A percentile compares a stretch with the other conserved stretches of the same genome.
Conservation (phyloP, 2,113 vertebrate genomes). For the Perca fluviatilis region DNA sequence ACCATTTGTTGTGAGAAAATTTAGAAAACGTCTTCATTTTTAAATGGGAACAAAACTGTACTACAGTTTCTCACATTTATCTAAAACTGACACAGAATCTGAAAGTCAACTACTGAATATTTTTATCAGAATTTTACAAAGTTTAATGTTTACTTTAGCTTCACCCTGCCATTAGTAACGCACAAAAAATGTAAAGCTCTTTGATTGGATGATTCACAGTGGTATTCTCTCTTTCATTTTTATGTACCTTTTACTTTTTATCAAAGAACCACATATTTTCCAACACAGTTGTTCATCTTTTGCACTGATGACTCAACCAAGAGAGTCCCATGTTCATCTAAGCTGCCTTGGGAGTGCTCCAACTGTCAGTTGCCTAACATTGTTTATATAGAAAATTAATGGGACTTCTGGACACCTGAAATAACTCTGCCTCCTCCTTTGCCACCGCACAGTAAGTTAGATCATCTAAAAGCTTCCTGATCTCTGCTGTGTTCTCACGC, state of each 20-base stretch:
- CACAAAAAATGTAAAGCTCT: not conserved
- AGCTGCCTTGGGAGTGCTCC: not conserved
- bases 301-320: not conserved
- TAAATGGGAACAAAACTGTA: not conserved
- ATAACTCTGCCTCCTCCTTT: conserved; percentile 8
- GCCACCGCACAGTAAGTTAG: conserved; percentile 23
- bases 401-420: conserved; percentile 5
- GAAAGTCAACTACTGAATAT: not conserved
- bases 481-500: conserved; percentile 42
- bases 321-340: not conserved
- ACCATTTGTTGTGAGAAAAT: not conserved
- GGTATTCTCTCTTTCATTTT: not conserved
- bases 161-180: not conserved
- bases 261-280: not conserved
- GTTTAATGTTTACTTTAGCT: not conserved
- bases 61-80: not conserved
- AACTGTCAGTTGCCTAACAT: not conserved
- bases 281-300: not conserved
- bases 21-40: not conserved
- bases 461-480: conserved; percentile 43
- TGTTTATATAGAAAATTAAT: conserved; percentile 2
- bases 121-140: not conserved
- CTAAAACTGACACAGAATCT: not conserved
- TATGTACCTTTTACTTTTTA: not conserved
- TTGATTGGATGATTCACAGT: not conserved